phyloP scores from a whole-genome alignment of 2,797 vertebrate genomes.

The Carapus acus region DNA sequence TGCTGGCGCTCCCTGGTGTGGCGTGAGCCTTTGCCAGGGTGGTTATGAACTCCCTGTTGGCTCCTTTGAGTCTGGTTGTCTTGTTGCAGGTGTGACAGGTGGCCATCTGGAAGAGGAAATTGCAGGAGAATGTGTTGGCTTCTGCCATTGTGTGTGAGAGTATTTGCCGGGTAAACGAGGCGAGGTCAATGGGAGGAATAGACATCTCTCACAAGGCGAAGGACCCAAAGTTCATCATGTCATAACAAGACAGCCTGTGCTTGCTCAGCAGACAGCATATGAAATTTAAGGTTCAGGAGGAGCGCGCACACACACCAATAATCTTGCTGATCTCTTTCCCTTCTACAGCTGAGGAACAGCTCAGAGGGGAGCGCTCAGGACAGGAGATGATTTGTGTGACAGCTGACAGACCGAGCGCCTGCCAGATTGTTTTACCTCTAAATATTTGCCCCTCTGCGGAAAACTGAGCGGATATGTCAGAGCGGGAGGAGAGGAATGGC shows the following conservation, averaged over 20 bases:
- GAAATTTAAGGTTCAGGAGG: too few relatives aligned
- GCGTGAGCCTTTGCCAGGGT: slow-evolving; percentile 51
- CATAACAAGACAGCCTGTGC: neutral
- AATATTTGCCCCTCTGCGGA: slow-evolving; percentile 13
- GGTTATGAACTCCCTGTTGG: slow-evolving; percentile 74
- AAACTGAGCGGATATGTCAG: slow-evolving; percentile 33
- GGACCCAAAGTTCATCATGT: neutral
- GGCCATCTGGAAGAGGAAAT: slow-evolving; percentile 74
- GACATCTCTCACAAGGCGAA: neutral
- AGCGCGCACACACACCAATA: too few relatives aligned
- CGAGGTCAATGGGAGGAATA: too few relatives aligned
- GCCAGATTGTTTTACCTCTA: slow-evolving; percentile 10
- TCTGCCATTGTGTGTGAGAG: too few relatives aligned
- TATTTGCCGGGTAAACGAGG: too few relatives aligned
- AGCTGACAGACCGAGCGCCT: slow-evolving; percentile 33
- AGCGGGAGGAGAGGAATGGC: slow-evolving; percentile 10
- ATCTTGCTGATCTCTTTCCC: slow-evolving; percentile 3
- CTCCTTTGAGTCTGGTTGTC: slow-evolving; percentile 76
- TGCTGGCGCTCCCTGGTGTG: slow-evolving; percentile 63
- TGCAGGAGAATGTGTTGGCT: slow-evolving; percentile 27
- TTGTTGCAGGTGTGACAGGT: slow-evolving; percentile 87
- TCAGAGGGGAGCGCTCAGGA: slow-evolving; percentile 1
- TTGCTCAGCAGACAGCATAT: too few relatives aligned
- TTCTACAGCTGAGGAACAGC: slow-evolving; percentile 19
- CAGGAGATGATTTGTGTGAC: slow-evolving; percentile 15